phyloP scores from a whole-genome alignment of 2,797 vertebrate species.

The Ispidina picta region DNA sequence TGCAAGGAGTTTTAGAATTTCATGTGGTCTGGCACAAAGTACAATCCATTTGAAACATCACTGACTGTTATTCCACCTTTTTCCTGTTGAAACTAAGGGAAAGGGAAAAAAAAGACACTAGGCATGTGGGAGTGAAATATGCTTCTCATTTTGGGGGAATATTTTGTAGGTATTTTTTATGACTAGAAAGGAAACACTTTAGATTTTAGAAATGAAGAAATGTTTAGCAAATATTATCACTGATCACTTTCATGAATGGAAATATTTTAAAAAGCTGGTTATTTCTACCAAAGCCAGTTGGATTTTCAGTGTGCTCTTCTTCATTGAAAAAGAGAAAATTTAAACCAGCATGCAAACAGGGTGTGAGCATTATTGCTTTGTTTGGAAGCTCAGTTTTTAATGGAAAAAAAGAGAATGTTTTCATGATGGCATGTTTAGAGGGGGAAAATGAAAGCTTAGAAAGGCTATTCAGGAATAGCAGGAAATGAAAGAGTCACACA shows the following conservation, averaged over 20 bases:
- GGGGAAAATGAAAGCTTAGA: not conserved
- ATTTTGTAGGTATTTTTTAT: not conserved
- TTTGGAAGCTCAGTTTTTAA: not conserved
- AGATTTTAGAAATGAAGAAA: not conserved
- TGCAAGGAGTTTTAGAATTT: not conserved
- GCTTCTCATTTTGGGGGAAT: not conserved
- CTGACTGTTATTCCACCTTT: not conserved
- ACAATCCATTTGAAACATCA: not conserved
- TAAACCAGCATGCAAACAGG: not conserved
- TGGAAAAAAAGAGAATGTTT: not conserved
- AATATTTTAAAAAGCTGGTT: not conserved
- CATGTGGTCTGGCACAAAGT: not conserved
- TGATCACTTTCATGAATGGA: not conserved
- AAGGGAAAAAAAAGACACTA: not conserved
- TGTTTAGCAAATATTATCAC: not conserved
- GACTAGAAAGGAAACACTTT: not conserved
- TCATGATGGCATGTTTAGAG: not conserved
- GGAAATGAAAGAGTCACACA: not conserved
- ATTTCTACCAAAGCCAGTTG: not conserved
- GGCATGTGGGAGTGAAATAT: not conserved
- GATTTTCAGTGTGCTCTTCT: not conserved
- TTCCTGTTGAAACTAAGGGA: conserved; percentile 10
- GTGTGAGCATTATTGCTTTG: not conserved
- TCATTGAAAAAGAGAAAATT: not conserved
- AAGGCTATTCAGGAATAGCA: not conserved